These are phyloP conservation scores for Ephestia elutella DNA, from an alignment of 1,140 invertebrate genomes.

Conservation along the genomic window DNA sequence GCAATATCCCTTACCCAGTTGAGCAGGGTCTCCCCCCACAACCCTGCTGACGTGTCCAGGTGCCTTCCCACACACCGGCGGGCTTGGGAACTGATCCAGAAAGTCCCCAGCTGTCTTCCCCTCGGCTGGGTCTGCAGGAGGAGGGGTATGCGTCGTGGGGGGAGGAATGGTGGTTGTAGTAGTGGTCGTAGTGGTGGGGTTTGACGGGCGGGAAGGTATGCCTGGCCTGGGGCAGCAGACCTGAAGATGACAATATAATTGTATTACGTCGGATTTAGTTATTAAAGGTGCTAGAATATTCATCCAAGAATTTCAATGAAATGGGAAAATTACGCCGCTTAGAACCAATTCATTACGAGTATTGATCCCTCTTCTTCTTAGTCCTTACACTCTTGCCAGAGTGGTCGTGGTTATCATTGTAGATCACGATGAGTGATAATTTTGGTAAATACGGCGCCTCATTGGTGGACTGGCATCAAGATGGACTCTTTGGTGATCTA, in stretches of 20 bases:
- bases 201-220: conserved; percentile 23
- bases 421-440: too few species aligned
- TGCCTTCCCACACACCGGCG: conserved; percentile 48
- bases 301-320: too few species aligned
- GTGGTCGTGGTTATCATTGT: too few species aligned
- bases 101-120: conserved; percentile 19
- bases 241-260: conserved; percentile 19
- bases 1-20: conserved; percentile 43
- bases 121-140: not conserved
- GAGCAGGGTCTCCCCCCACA: conserved; percentile 49
- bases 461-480: too few species aligned
- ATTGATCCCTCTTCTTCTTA: too few species aligned
- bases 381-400: too few species aligned
- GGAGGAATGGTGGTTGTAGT: conserved; percentile 11
- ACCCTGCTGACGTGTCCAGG: conserved; percentile 45
- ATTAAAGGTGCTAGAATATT: not conserved
- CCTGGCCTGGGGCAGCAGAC: conserved; percentile 45
- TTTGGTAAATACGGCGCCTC: too few species aligned
- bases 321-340: too few species aligned
- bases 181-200: conserved; percentile 10
- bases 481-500: too few species aligned
- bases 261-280: not conserved
- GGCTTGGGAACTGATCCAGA: conserved; percentile 32
- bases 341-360: too few species aligned
- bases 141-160: too few species aligned